Evolutionary conservation across 2,113 vertebrate species (phyloP), one percentile per base, ranked within the genome.

Genomic region (Epinephelus cyanopodus): DNA sequence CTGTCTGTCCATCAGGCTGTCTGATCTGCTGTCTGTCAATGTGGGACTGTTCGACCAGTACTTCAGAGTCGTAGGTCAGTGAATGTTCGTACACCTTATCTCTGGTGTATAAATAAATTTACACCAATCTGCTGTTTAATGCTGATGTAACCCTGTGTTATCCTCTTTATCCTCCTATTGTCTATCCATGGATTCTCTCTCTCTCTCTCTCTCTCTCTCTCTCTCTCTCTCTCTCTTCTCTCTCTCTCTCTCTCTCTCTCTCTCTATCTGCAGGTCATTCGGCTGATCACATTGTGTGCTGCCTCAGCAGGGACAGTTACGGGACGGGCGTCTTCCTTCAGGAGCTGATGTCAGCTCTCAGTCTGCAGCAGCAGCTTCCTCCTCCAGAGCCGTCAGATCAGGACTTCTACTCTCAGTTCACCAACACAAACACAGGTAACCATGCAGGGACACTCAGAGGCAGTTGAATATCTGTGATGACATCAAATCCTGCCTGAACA

Each of bases 31-130:
- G 95, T 94, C 96, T 90, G 97, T 99, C 62, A 98, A 99, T 0
- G 96, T 99, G 87, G 98, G 98, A 45, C 96, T 99, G 69, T 99
- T 99, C 4, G 98, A 99, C 93, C 98, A 99, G 85, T 97, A 97
- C 93, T 99, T 99, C 95, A 93, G 98, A 85, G 95, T 99, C 45
- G 95, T 97, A 45, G 98, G 98, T 98, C 77, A 93, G 96, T 94
- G 48, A 12, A 45, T 8, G 1, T 1, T 3, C 2, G 45, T 50
- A n/a, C 54, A 2, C 47, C 2, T 29, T 2, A 4, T 45, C 6
- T 61, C 5, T 5, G 2, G 23, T 79, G 17, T 64, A 29, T 29
- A 29, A 29, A 29, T 5, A 48, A 1, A 13, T 52, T 47, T 7
- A 48, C 9, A 50, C 0, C 39, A 8, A 66, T 39, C 14, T 15